Evolutionary conservation across 1,140 invertebrate genomes (phyloP), one percentile per base, ranked within the genome.

Genomic region (Temnothorax nylanderi): DNA sequence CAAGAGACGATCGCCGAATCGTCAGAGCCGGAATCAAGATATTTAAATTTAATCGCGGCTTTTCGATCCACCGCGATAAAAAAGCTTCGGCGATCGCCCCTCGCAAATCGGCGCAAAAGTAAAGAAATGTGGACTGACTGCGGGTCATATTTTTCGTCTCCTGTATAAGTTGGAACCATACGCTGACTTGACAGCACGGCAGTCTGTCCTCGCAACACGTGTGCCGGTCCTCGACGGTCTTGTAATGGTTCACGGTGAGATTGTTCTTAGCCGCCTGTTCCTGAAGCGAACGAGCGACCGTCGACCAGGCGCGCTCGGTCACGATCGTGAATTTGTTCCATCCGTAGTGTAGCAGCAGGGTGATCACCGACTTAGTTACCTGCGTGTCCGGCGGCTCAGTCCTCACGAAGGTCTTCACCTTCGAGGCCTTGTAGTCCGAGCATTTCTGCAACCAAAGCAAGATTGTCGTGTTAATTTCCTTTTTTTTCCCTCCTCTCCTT

Each of bases 301-400:
- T 97, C 85, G 96, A 96, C 97, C 97, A 98, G 0, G 96, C 95
- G 74, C 97, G 97, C 92, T 99, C 98, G 81, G 97, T 97, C n/a
- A 99, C 96, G 65, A 99, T 98, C 21, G 98, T 97, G 95, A 99
- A 99, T 94, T 98, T 99, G 82, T 97, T 97, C 99, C 99, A 99
- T 89, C 98, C 97, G 95, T 98, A 99, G 95, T 99, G 98, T 56
- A 97, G 96, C 78, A 99, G 95, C 65, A 99, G 95, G 0, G 99
- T 97, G 92, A 99, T 97, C 72, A 99, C 97, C 32, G 98, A 99
- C 95, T 99, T 99, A 47, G 98, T 98, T 34, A 99, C 98, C 96
- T 99, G 98, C 54, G 97, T 98, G 91, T 99, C 98, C 21, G 98
- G 98, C 26, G 99, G 99, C 94, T 99, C 98, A 13, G 99, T 99